Evolutionary conservation across 2,113 vertebrate genomes (phyloP).

Genomic region (Gnathonemus echidnorhynchus): DNA sequence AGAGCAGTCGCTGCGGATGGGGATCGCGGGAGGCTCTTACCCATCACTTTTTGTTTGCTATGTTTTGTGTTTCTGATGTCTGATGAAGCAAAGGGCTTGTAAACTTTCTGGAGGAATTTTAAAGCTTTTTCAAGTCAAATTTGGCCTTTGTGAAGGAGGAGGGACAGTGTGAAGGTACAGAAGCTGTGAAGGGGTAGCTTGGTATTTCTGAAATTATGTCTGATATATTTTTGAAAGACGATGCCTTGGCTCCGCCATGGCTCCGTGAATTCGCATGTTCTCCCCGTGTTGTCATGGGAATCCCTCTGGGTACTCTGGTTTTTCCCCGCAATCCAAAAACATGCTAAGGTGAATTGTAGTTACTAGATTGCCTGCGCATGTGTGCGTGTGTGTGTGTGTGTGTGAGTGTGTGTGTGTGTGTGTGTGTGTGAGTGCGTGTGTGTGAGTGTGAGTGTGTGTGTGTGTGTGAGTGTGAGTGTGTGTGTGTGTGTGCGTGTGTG

Average conservation of each 20-base stretch:
- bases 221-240: not conserved
- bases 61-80: not conserved
- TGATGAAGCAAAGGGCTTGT: not conserved
- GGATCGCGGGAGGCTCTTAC: not conserved
- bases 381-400: not conserved
- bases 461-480: not conserved
- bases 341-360: no score
- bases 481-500: not conserved
- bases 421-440: not conserved
- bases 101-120: not conserved
- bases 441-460: not conserved
- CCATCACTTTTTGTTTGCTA: not conserved
- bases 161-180: slow-evolving; percentile 27
- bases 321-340: no score
- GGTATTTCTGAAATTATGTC: not conserved
- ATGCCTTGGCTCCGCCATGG: not conserved
- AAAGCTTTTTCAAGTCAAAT: not conserved
- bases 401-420: not conserved
- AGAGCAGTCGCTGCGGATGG: not conserved
- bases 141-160: slow-evolving; percentile 27
- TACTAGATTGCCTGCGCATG: not conserved
- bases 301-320: no score
- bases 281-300: not conserved
- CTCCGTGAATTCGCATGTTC: no score
- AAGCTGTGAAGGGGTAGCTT: not conserved